phyloP scores from a whole-genome alignment of 2,113 vertebrate genomes.

The Syngnathus scovelli region DNA sequence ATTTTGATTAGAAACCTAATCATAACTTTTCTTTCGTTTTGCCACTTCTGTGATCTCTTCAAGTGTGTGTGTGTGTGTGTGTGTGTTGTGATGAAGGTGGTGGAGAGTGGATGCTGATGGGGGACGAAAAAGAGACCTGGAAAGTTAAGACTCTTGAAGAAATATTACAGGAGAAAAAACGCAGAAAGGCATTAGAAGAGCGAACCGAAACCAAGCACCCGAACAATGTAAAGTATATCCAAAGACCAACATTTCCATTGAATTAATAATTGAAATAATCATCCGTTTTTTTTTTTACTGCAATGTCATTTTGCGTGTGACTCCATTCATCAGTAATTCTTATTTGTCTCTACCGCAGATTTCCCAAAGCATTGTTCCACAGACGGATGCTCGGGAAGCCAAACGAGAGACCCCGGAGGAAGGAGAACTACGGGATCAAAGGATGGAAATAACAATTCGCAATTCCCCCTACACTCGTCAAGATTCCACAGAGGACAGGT shows the following conservation, averaged over 20 bases:
- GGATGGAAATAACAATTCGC: slow-evolving; percentile 96
- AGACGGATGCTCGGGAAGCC: slow-evolving; percentile 97
- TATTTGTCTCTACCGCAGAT: slow-evolving; percentile 33
- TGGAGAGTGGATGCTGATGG: slow-evolving; percentile 82
- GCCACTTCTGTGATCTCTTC: neutral
- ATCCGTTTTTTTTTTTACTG: neutral
- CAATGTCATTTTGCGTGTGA: too few relatives aligned
- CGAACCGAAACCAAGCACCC: slow-evolving; percentile 83
- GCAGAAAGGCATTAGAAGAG: slow-evolving; percentile 93
- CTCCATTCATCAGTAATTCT: neutral
- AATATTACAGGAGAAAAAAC: slow-evolving; percentile 95
- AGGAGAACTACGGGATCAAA: slow-evolving; percentile 95
- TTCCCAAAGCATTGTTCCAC: slow-evolving; percentile 50
- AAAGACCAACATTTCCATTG: neutral
- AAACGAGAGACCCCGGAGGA: slow-evolving; percentile 97
- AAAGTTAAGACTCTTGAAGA: slow-evolving; percentile 99
- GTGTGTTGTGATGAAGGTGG: slow-evolving; percentile 62
- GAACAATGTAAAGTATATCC: slow-evolving; percentile 82
- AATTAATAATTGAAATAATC: neutral
- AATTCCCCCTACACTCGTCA: slow-evolving; percentile 92
- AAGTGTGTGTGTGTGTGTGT: neutral
- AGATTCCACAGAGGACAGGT: slow-evolving; percentile 94
- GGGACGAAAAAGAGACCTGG: slow-evolving; percentile 99
- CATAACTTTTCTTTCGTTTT: too few relatives aligned
- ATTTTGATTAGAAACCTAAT: too few relatives aligned